Conservation (phyloP, 2,888 invertebrate genomes). For the Tetragonisca angustula region DNA sequence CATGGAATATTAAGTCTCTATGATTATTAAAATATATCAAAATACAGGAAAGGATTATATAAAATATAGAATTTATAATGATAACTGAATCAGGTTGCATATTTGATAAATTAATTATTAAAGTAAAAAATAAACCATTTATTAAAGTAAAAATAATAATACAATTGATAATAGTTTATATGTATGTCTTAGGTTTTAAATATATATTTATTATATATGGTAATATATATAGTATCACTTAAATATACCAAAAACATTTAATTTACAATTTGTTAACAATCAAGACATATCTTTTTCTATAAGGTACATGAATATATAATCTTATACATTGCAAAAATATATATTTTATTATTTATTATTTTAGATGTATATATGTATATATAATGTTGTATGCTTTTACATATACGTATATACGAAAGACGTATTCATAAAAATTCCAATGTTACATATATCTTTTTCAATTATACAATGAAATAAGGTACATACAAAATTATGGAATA, state of each 20-base stretch:
- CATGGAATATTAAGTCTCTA: background rate
- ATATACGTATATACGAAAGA: background rate
- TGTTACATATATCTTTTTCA: background rate
- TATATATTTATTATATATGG: background rate
- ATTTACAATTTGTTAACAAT: background rate
- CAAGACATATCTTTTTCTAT: slow-evolving; percentile 8
- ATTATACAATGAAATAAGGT: background rate
- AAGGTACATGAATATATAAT: background rate
- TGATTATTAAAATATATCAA: background rate
- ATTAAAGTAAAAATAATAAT: background rate
- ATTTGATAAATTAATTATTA: background rate
- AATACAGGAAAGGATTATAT: background rate
- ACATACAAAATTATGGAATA: slow-evolving; percentile 3
- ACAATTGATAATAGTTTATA: background rate
- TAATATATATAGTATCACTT: background rate
- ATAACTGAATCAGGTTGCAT: background rate
- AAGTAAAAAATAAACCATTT: background rate
- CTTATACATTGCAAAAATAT: background rate
- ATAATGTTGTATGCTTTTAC: background rate
- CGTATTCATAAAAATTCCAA: background rate
- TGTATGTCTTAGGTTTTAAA: background rate
- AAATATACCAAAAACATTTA: background rate
- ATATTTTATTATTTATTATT: background rate
- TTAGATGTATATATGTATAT: background rate
- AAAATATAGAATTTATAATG: background rate